Base-by-base conservation (phyloP, 1,140 invertebrate genomes). In the Bombus confusus region DNA sequence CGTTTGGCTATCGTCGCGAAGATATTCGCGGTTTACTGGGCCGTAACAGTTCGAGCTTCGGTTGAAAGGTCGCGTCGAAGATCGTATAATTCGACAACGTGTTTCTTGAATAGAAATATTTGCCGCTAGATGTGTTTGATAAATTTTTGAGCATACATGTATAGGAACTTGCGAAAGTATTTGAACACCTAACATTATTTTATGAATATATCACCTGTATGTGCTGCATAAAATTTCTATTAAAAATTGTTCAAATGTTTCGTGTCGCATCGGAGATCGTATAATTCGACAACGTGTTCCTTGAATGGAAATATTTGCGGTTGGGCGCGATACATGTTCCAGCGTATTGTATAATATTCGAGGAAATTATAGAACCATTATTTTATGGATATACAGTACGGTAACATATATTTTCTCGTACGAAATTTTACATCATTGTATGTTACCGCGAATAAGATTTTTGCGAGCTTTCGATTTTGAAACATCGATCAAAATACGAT, bases 71-170 rank as follows among this genome's bases (percentile, higher is more conserved):
- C 59, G 34, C 25, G 34, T 31, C 28, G 52, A 41, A 28, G 25
- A 28, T 76, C 52, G 74, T 59, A 76, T 59, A 52, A 76, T 57
- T 76, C 34, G 74, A 59, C 74, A 25, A 28, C 31, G 73, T 31
- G 34, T 37, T 37, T 6, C 52, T 39, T 13, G 12, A 43, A 59
- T 15, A 22, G 47, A 39, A 57, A 76, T 76, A 57, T 28, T 15
- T 25, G 43, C 73, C 22, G 43, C 41, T 37, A 52, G 52, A 34
- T 57, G 28, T 31, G 31, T 47, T 34, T 39, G 22, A 39, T 69
- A 39, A 69, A 69, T 22, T 47, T 73, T 47, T 2, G 59, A n/a
- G 3, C 12, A 1, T n/a, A 28, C 59, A 5, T 3, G 10, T 52
- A 52, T 52, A 22, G 47, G 1, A 1, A 22, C 1, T 52, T 0